phyloP scores from a whole-genome alignment of 2,797 vertebrate genomes.

The Myotis vivesi region DNA sequence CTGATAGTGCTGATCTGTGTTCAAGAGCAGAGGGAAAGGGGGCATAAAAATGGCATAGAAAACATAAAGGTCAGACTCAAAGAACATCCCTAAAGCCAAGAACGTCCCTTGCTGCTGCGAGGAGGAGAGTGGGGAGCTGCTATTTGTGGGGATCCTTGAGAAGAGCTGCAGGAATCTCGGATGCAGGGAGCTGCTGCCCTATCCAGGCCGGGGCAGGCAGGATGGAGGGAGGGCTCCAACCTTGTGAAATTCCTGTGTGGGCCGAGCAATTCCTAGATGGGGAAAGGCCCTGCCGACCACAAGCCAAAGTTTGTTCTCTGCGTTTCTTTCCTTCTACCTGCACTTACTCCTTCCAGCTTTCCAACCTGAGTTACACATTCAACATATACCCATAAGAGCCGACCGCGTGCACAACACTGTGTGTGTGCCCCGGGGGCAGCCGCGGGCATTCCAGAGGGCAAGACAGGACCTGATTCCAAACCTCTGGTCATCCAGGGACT shows the following conservation, averaged over 20 bases:
- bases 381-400: background rate
- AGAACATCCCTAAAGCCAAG: background rate
- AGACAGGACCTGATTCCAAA: background rate
- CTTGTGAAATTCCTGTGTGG: constrained; percentile 44
- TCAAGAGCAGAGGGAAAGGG: background rate
- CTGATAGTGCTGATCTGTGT: background rate
- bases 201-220: background rate
- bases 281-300: constrained; percentile 40
- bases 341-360: background rate
- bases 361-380: background rate
- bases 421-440: background rate
- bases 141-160: background rate
- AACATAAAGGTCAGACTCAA: background rate
- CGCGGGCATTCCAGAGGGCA: rapidly evolving
- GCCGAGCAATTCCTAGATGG: constrained; percentile 49
- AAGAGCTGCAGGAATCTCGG: background rate
- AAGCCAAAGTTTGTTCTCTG: background rate
- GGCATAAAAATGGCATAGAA: background rate
- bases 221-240: background rate
- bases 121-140: background rate
- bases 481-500: rapidly evolving
- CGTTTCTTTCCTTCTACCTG: background rate
- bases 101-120: rapidly evolving
- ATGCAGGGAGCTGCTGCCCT: background rate
- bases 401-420: rapidly evolving